Percentiles rank a stretch among this genome's conserved stretches.
Conservation (phyloP, 2,113 vertebrate species). For the Trogon surrucura region DNA sequence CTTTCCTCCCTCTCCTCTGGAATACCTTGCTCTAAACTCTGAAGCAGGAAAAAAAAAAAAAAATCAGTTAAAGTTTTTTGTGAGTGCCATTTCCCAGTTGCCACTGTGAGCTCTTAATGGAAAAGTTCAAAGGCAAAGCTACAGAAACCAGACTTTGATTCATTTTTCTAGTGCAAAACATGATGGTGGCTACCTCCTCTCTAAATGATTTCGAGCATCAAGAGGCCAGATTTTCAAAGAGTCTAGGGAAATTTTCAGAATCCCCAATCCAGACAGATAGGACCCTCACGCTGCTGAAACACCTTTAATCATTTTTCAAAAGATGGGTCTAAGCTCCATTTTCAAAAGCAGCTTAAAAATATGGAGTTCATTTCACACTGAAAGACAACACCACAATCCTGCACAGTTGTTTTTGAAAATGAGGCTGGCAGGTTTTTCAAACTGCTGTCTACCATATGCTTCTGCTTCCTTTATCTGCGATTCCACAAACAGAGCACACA, state of each 20-base stretch:
- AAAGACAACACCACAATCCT: not conserved
- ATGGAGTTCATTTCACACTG: not conserved
- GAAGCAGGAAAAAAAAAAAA: not conserved
- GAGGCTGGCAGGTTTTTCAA: not conserved
- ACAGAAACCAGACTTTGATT: not conserved
- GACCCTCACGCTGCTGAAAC: not conserved
- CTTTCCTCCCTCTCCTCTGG: not conserved
- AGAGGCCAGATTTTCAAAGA: not conserved
- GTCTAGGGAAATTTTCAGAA: not conserved
- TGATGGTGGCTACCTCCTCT: not conserved
- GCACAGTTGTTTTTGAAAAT: not conserved
- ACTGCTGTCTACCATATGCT: not conserved
- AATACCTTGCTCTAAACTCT: not conserved
- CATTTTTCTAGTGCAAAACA: not conserved
- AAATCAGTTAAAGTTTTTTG: not conserved
- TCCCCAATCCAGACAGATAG: not conserved
- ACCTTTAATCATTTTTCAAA: not conserved
- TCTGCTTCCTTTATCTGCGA: not conserved
- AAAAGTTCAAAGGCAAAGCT: not conserved
- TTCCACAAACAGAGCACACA: not conserved
- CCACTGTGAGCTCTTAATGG: not conserved
- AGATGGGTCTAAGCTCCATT: not conserved
- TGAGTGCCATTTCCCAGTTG: not conserved
- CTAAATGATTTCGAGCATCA: not conserved
- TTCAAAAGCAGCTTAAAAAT: not conserved